Base-by-base conservation (phyloP, 2,888 invertebrate species). In the Xestia xanthographa region DNA sequence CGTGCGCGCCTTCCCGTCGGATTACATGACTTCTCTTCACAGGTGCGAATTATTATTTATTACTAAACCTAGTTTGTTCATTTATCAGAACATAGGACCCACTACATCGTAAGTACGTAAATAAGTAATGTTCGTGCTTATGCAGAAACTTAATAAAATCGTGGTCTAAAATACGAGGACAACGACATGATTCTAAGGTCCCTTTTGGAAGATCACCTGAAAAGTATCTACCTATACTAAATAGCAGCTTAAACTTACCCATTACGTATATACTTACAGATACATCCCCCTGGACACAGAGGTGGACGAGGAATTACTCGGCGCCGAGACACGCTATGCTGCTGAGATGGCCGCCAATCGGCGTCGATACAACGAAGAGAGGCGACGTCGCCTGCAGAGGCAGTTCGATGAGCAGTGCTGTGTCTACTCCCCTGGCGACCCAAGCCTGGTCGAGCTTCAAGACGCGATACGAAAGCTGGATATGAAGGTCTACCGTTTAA, bases 401-500 rank as follows among this genome's bases (percentile, higher is more conserved):
- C 94, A 90, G 87, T 94, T 95, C 70, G 94, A 93, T 0, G 94
- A 95, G n/a, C 95, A 96, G 48, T 95, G 94, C 85, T 86, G 91
- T 5, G 94, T 93, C 4, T 96, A 92, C 87, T 82, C 89, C 0
- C 92, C 93, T 1, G 94, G 94, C 2, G 96, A 96, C 82, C 93
- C 94, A 1, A 93, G 92, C 0, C 85, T 95, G 58, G 41, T 89
- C 45, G 92, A 88, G 2, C 80, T 96, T 62, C 92, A 95, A 78
- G 93, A 95, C 0, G 94, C 95, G 0, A 82, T 96, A 65, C 78
- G 87, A 17, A 87, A 79, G 38, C 66, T 93, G 1, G 94, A 95
- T 63, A 81, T 92, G 77, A 92, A 92, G 91, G 82, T 82, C 60
- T 20, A 78, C 38, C 66, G 73, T 8, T 66, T 80, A 48, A 80